These are phyloP conservation scores for Cyprinodon tularosa DNA, from an alignment of 2,113 vertebrate species.

Conservation along the genomic window DNA sequence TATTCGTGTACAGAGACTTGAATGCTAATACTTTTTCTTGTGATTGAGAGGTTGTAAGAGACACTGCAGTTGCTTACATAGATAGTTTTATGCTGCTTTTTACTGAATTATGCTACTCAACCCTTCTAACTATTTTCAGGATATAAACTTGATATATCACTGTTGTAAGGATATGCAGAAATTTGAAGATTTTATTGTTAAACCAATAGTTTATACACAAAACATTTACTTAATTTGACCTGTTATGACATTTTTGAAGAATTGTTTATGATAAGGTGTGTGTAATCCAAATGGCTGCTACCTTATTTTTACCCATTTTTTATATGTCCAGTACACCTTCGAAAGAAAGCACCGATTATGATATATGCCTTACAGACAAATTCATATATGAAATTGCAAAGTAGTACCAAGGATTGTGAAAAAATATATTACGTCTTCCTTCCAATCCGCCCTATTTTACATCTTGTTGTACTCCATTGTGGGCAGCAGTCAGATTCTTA, in stretches of 20 bases:
- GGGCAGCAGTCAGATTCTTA: neutral
- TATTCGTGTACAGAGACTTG: slow-evolving; percentile 66
- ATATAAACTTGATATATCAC: slow-evolving; percentile 52
- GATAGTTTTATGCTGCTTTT: slow-evolving; percentile 63
- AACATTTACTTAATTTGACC: slow-evolving; percentile 39
- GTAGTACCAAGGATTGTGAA: neutral
- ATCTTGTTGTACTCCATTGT: no score
- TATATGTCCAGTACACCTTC: slow-evolving; percentile 40
- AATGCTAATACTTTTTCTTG: slow-evolving; percentile 67
- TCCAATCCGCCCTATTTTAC: neutral
- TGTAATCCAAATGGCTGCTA: slow-evolving; percentile 25
- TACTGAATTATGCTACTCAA: slow-evolving; percentile 48
- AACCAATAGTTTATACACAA: slow-evolving; percentile 29
- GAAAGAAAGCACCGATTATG: slow-evolving; percentile 40
- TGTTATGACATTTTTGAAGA: neutral
- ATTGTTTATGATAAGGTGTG: slow-evolving; percentile 21
- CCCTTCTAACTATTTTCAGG: slow-evolving; percentile 31
- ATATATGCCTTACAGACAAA: slow-evolving; percentile 24
- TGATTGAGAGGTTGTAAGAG: slow-evolving; percentile 64
- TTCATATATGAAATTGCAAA: slow-evolving; percentile 29
- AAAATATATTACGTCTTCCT: neutral
- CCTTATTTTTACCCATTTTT: slow-evolving; percentile 53
- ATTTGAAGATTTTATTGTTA: slow-evolving; percentile 24
- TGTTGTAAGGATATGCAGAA: slow-evolving; percentile 43
- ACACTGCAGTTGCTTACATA: slow-evolving; percentile 30